Percentiles rank a stretch among this genome's conserved stretches.
phyloP scores from a whole-genome alignment of 1,140 invertebrate genomes.

The fruit fly (Drosophila melanogaster) region Release_6_plus_ISO1_MT NT_037436.4:17965501-17966000 shows the following conservation, averaged over 20 bases:
- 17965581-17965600: constrained; percentile 5
- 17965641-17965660: constrained; percentile 78
- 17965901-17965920: constrained; percentile 49
- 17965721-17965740: constrained; percentile 25
- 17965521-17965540: constrained; percentile 59
- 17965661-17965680: constrained; percentile 28
- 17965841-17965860: constrained; percentile 39
- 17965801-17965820: constrained; percentile 30
- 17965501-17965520: constrained; percentile 77
- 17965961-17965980: not conserved
- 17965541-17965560: constrained; percentile 11
- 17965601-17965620: constrained; percentile 24
- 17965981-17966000: not conserved
- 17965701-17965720: constrained; percentile 70
- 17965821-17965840: constrained; percentile 15
- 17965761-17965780: constrained; percentile 28
- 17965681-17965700: constrained; percentile 62
- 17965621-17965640: constrained; percentile 72
- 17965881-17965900: constrained; percentile 58
- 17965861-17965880: constrained; percentile 74
- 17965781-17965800: constrained; percentile 36
- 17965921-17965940: not conserved
- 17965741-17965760: constrained; percentile 24
- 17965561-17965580: constrained; percentile 8
- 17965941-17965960: not conserved